Percentiles rank a stretch among this genome's conserved stretches.
phyloP scores from a whole-genome alignment of 2,797 vertebrate species.

The Protosalanx chinensis region DNA sequence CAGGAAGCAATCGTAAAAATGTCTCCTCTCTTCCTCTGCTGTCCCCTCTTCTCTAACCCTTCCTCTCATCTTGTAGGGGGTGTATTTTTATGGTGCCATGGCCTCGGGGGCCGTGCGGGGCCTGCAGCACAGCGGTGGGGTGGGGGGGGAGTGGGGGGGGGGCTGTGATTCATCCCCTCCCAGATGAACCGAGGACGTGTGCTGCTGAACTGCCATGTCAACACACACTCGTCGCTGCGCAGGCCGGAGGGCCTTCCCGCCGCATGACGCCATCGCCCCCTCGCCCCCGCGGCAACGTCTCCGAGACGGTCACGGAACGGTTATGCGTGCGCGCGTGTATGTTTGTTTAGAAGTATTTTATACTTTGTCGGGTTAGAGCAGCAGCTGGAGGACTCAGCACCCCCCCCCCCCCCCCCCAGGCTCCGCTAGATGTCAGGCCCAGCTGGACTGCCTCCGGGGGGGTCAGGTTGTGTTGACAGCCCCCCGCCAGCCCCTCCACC shows the following conservation, averaged over 20 bases:
- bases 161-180: too few relatives aligned
- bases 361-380: constrained; percentile 33
- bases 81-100: neutral
- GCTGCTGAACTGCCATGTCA: too few relatives aligned
- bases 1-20: too few relatives aligned
- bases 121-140: constrained; percentile 17
- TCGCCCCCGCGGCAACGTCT: too few relatives aligned
- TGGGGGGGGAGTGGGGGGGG: neutral
- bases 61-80: neutral
- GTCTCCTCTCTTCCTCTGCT: too few relatives aligned
- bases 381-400: constrained; percentile 51
- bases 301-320: neutral
- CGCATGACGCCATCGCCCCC: too few relatives aligned
- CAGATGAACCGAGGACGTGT: constrained; percentile 9
- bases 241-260: neutral
- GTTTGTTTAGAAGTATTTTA: constrained; percentile 11
- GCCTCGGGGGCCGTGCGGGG: constrained; percentile 2
- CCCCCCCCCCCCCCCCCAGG: constrained; percentile 17
- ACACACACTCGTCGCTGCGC: constrained; percentile 1
- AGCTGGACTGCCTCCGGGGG: constrained; percentile 63
- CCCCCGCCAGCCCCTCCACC: constrained; percentile 48
- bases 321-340: constrained; percentile 30
- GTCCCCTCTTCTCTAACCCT: too few relatives aligned
- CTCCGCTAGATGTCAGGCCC: constrained; percentile 53
- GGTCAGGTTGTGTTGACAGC: constrained; percentile 62